phyloP scores from a whole-genome alignment of 2,113 vertebrate species.

The Hystrix brachyura region DNA sequence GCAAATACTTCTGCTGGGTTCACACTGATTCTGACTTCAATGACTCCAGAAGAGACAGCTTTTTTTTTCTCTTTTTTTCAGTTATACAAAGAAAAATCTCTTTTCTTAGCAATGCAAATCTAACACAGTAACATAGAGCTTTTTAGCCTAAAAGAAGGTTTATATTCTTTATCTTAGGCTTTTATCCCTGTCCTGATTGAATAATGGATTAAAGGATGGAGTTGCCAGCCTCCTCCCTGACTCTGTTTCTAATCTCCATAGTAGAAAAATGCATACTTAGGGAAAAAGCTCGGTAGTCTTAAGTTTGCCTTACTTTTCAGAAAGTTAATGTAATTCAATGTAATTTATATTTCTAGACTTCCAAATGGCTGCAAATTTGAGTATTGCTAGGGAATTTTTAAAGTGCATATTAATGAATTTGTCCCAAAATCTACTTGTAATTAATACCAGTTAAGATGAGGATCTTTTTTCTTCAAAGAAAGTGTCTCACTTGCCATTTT shows the following conservation, averaged over 20 bases:
- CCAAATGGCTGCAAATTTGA: conserved; percentile 25
- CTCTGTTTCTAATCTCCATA: neutral
- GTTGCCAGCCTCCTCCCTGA: neutral
- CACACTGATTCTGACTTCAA: neutral
- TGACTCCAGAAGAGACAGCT: neutral
- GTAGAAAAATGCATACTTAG: conserved; percentile 17
- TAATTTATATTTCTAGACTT: conserved; percentile 42
- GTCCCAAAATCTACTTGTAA: conserved; percentile 1
- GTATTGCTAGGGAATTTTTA: neutral
- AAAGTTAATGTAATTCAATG: neutral
- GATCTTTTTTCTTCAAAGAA: neutral
- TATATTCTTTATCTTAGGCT: conserved; percentile 16
- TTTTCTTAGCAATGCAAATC: conserved; percentile 32
- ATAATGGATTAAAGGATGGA: conserved; percentile 51
- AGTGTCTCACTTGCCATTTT: neutral
- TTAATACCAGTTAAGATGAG: neutral
- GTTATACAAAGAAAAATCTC: conserved; percentile 34
- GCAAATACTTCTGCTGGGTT: neutral
- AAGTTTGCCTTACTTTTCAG: neutral
- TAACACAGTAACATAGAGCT: neutral
- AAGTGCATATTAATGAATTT: neutral
- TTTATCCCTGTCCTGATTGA: conserved; percentile 56
- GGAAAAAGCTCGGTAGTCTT: neutral
- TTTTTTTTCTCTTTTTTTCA: conserved; percentile 14
- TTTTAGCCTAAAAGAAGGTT: conserved; percentile 33